Conservation (phyloP, 1,140 invertebrate species). For the Drosophila persimilis region DNA sequence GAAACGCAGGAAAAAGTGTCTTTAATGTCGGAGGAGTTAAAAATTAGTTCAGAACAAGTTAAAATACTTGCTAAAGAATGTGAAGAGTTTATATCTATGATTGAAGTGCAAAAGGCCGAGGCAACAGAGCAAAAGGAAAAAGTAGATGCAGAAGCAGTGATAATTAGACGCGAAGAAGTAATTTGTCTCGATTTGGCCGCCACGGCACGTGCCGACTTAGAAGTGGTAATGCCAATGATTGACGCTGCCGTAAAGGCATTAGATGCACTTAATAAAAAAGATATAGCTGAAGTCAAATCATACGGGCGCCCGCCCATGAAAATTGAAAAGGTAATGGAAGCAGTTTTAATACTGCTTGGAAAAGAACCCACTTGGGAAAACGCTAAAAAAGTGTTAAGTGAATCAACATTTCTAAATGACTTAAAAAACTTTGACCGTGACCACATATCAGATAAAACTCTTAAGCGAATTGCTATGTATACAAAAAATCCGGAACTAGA, state of each 20-base stretch:
- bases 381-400: constrained; percentile 92
- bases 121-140: constrained; percentile 90
- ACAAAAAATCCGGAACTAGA: constrained; percentile 92
- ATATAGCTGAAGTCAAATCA: constrained; percentile 94
- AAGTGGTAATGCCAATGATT: constrained; percentile 92
- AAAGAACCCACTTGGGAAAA: constrained; percentile 93
- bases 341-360: constrained; percentile 92
- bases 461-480: constrained; percentile 91
- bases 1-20: constrained; percentile 90
- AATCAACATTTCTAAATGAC: constrained; percentile 89
- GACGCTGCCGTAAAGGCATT: constrained; percentile 91
- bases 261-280: constrained; percentile 94
- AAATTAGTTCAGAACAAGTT: constrained; percentile 88
- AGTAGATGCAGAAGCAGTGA: constrained; percentile 86
- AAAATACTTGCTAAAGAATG: constrained; percentile 77
- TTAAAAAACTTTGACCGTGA: constrained; percentile 94
- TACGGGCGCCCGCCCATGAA: constrained; percentile 93
- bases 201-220: constrained; percentile 90
- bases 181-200: constrained; percentile 91
- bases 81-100: constrained; percentile 87
- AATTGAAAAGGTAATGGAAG: constrained; percentile 95
- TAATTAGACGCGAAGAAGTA: constrained; percentile 91
- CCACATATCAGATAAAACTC: constrained; percentile 91
- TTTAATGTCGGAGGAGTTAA: constrained; percentile 91
- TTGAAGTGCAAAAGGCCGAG: constrained; percentile 90